Evolutionary conservation across 2,113 vertebrate species (phyloP).

Genomic region (Piaya cayana): DNA sequence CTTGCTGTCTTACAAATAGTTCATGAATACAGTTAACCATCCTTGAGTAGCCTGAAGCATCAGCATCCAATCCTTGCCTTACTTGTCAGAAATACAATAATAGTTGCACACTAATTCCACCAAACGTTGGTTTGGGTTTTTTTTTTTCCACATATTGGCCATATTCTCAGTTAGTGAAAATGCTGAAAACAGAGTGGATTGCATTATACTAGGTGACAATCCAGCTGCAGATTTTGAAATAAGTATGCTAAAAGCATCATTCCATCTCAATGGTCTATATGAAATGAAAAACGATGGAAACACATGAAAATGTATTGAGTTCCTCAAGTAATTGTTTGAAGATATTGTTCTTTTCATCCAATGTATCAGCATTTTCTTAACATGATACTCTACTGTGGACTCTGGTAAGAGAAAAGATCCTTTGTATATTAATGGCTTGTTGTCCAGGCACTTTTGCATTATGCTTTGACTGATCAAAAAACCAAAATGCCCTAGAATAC

Average conservation of each 20-base stretch:
- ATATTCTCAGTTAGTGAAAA: background rate
- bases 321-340: background rate
- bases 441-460: background rate
- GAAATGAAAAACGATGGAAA: background rate
- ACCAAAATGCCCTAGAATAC: background rate
- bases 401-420: background rate
- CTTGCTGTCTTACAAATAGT: conserved; percentile 56
- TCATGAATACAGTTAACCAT: conserved; percentile 61
- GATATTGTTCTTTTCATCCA: background rate
- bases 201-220: background rate
- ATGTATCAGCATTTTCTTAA: background rate
- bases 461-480: background rate
- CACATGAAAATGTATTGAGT: background rate
- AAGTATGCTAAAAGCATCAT: background rate
- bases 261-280: background rate
- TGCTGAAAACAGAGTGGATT: background rate
- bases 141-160: background rate
- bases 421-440: background rate
- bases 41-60: conserved; percentile 58
- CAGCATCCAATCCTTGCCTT: conserved; percentile 5
- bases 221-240: background rate
- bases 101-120: background rate
- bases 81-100: background rate
- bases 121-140: background rate
- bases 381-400: background rate